Evolutionary conservation across 30 jellyfish, hydroid and myxozoan species (phyloP).

Genomic region (Clytia hemisphaerica): DNA sequence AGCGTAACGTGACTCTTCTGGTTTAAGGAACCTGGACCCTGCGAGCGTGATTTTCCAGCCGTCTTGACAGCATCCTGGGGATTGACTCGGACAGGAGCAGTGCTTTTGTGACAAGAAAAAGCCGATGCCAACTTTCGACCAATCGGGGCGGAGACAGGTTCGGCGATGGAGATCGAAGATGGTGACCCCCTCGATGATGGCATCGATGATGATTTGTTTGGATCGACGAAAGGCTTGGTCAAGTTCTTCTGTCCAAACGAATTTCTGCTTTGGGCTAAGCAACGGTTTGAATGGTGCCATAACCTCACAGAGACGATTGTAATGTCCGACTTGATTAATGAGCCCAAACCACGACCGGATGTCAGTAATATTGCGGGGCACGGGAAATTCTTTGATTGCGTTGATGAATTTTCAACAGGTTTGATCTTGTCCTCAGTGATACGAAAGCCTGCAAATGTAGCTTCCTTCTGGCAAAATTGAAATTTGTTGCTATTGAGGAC

Average conservation of each 20-base stretch:
- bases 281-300: constrained; percentile 14
- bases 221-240: too few species aligned
- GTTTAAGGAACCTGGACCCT: neutral
- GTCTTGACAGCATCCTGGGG: neutral
- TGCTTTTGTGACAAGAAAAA: neutral
- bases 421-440: too few species aligned
- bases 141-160: neutral
- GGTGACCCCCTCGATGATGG: neutral
- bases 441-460: too few species aligned
- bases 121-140: neutral
- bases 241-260: too few species aligned
- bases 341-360: neutral
- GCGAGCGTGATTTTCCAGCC: neutral
- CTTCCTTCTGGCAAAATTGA: too few species aligned
- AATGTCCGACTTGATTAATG: neutral
- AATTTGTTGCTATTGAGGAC: too few species aligned
- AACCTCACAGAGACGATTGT: neutral
- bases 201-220: neutral
- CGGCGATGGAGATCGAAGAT: neutral
- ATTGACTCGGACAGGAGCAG: neutral
- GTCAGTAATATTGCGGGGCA: neutral
- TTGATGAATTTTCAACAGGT: too few species aligned
- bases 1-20: constrained; percentile 4
- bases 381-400: neutral
- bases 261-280: neutral